Evolutionary conservation across 92 coral and sea anemone genomes (phyloP), one percentile per base, ranked within the genome.

Genomic region (Phenganax stokvisi): DNA sequence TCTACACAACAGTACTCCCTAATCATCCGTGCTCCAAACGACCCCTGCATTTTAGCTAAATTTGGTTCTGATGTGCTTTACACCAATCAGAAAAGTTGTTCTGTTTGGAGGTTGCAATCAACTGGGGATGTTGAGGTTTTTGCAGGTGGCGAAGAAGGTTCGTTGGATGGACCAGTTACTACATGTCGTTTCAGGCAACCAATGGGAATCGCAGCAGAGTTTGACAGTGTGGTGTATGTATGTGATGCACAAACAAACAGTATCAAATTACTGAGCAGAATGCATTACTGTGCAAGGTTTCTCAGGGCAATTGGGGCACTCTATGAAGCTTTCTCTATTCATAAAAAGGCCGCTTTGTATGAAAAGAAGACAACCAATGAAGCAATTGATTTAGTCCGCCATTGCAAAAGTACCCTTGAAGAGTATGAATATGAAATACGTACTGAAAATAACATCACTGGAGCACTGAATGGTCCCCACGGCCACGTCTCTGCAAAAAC

Each of bases 1-100:
- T 54, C 88, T 54, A 85, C 82, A 85, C 77, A 51, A 85, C 85
- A 77, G 71, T 71, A 77, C 44, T 77, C 81, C 81, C 81, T 77
- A 54, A 57, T 57, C 81, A 80, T 79, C 74, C 86, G 44, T 87
- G 84, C 87, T 60, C 75, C 87, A 83, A 87, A 87, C 77, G 81
- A 83, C 65, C 87, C 81, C 82, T 79, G 85, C 87, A 87, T 61
- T 77, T 83, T 83, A 83, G 84, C 87, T 87, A 83, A 87, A 78
- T 87, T 79, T 87, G 85, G 81, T 60, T 71, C 82, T 79, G 84
- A 86, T 71, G 84, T 87, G 82, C 89, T 83, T 73, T 79, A 83
- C 69, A 83, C 85, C 85, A 79, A 68, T 87, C 89, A 79, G 85
- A 57, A 77, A 54, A 82, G 82, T 79, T 83, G 71, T 75, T 80